Evolutionary conservation across 2,797 vertebrate species (phyloP), one percentile per base, ranked within the genome.

Genomic region (Galaxias olidus): DNA sequence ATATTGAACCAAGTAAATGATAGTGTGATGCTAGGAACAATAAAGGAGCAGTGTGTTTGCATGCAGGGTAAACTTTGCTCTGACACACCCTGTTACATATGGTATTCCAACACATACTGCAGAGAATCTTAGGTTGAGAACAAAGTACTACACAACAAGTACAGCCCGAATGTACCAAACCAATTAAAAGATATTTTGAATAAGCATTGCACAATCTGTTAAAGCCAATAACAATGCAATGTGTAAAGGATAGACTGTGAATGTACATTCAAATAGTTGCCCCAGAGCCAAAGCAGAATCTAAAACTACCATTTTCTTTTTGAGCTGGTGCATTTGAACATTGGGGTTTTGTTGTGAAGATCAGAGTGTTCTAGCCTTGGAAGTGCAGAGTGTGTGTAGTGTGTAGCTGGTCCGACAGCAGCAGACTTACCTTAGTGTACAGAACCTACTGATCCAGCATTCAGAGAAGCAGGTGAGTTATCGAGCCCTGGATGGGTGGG

Each of bases 401-500:
- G 54, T 42, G 52, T 42, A 41, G 40, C 30, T 30, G 30, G 30
- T 2, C 30, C 2, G 30, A 30, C 30, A 30, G 30, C 30, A 49
- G 53, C 50, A 44, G 48, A 15, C 63, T 74, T 66, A 71, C 63
- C 68, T 66, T 62, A 19, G 12, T 46, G 58, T 14, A 54, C 30
- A 17, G 48, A 42, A 43, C 17, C 47, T 56, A 40, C 50, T 53
- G 62, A 4, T 47, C 41, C 30, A 10, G 54, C 53, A 51, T 52
- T 65, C 49, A 49, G 64, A 47, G 66, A 68, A 66, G 30, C n/a
- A 78, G 76, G 61, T 72, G 74, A 61, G 80, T 75, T 84, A 74
- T 80, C 77, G 67, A 30, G 74, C 67, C 46, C 0, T 59, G 47
- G 12, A 50, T 55, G 85, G 86, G 86, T 79, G 86, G 80, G 85